Evolutionary conservation across 2,797 vertebrate species (phyloP).

Genomic region (Takifugu ocellatus): DNA sequence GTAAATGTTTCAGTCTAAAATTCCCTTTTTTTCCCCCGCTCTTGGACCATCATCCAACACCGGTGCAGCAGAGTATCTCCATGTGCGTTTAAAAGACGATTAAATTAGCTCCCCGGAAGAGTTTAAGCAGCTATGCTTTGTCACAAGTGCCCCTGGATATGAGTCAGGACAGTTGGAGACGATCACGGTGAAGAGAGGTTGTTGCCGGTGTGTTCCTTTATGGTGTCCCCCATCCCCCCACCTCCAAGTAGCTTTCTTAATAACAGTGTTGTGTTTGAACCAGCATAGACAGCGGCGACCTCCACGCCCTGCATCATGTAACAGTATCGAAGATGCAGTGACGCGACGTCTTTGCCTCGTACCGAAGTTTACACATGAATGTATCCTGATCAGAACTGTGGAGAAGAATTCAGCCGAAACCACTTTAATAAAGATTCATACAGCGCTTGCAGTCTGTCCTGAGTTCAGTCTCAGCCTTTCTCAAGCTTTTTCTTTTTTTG

Average conservation of each 20-base stretch:
- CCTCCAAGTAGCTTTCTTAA: no score
- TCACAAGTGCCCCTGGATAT: constrained; percentile 74
- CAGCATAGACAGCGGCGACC: constrained; percentile 49
- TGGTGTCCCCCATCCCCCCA: no score
- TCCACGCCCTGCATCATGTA: constrained; percentile 41
- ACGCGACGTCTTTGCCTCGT: constrained; percentile 63
- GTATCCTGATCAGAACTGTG: constrained; percentile 68
- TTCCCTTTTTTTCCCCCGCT: constrained; percentile 26
- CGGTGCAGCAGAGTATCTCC: constrained; percentile 19
- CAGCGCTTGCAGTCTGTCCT: constrained; percentile 47
- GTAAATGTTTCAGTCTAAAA: constrained; percentile 6
- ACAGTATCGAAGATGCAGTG: constrained; percentile 19
- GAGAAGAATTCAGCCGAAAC: constrained; percentile 57
- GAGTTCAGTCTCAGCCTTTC: constrained; percentile 41
- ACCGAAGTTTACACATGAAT: constrained; percentile 77
- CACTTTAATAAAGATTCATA: constrained; percentile 53
- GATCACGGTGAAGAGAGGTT: not conserved
- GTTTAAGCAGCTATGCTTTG: constrained; percentile 21
- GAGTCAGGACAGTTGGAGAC: constrained; percentile 31
- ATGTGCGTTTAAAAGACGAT: constrained; percentile 26
- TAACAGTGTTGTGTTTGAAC: constrained; percentile 34
- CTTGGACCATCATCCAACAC: constrained; percentile 25
- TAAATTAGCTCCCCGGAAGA: constrained; percentile 48
- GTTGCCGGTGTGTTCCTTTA: no score
- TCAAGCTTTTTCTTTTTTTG: constrained; percentile 29